Evolutionary conservation across 2,888 invertebrate genomes (phyloP), one percentile per base, ranked within the genome.

Genomic region (Cremastinae sp.): DNA sequence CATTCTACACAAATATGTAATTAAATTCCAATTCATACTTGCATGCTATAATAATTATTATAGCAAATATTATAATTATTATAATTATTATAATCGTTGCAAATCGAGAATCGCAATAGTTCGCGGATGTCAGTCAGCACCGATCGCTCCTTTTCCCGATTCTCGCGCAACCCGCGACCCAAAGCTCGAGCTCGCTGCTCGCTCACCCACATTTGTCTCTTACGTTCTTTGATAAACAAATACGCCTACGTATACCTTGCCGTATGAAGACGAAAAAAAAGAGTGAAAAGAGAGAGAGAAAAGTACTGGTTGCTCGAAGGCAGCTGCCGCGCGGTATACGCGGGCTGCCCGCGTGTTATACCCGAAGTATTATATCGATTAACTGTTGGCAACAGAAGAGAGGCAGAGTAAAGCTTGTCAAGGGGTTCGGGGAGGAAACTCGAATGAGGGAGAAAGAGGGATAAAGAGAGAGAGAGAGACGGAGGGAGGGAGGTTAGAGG

Each of bases 321-420:
- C 64, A 64, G 56, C 59, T 65, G 71, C 59, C 56, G 59, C 28
- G 28, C 28, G 2, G 28, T 28, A 16, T 64, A 53, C 49, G 69
- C 51, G 51, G 28, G 39, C 62, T 64, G 76, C 75, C 77, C 80
- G 82, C 85, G 84, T 84, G 87, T 85, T 87, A 83, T 87, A 84
- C 84, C 28, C 85, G 83, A 86, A 87, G 87, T 87, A 87, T 88
- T 86, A 88, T 89, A 89, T 89, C 89, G 89, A 89, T 89, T 89
- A 89, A 88, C 89, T 89, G 89, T 88, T 89, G 85, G 88, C 85
- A 88, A 86, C 89, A 89, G 88, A 88, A 88, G 87, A 88, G 88
- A 86, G 85, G 82, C 84, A 83, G 83, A 83, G 84, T 83, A 85
- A 84, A 87, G 84, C 85, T 85, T 79, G 88, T 84, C 82, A 73